Evolutionary conservation across 37 sponge, comb jelly and placozoan genomes (phyloP), one percentile per base, ranked within the genome.

Genomic region (Bolinopsis microptera): DNA sequence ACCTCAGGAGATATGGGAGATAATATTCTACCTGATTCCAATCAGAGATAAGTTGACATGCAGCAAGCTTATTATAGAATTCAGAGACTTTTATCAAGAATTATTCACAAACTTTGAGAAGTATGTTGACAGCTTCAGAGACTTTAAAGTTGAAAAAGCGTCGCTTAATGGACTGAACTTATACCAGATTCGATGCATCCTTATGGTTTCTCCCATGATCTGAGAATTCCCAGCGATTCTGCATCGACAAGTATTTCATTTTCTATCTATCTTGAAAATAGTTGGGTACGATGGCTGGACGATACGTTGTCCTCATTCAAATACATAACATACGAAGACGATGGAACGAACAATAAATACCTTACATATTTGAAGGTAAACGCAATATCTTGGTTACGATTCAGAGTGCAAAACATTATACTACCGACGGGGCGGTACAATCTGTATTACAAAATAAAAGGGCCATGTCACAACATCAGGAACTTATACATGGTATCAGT

Each of bases 321-420:
- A 77, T 32, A 35, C 36, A 36, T 77, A 32, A 35, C 80, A 32
- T 77, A 34, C 33, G 35, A 77, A 32, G 80, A 77, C 18, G 80
- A 77, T 9, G 80, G 35, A 9, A 3, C 27, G 3, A 21, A 24
- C 30, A 21, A 28, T 32, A 13, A 77, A 28, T 77, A 28, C 37
- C 32, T 77, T 27, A 28, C 33, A 32, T 32, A 77, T 77, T 32
- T 77, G 36, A 77, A 77, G 21, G 80, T 77, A 32, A 77, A 77
- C 37, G 80, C 80, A 0, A 31, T 32, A 1, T 77, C 33, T 21
- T 77, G 80, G 80, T 36, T 77, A 9, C 33, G 35, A 18, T 77
- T 77, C 36, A 32, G 18, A 32, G 36, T 77, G 3, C 32, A 33
- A 0, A 18, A 77, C 33, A 28, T 77, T 0, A 9, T 33, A 32